These are phyloP conservation scores for Polypterus bichir DNA, from an alignment of 2,113 vertebrate species.

Conservation along the genomic window DNA sequence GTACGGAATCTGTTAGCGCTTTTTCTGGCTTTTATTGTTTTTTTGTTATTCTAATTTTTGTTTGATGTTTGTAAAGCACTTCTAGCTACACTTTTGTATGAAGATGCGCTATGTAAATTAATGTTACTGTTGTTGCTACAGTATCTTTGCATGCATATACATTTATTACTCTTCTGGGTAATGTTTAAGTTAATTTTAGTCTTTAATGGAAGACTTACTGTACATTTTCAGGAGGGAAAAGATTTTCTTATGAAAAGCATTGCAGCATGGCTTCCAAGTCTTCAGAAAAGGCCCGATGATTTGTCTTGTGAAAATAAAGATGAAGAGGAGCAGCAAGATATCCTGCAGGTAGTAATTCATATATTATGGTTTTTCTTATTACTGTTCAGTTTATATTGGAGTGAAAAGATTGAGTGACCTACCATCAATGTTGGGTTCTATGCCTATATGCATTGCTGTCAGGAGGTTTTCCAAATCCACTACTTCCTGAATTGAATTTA, in stretches of 20 bases:
- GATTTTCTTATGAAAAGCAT: constrained; percentile 57
- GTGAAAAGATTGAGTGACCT: too few relatives aligned
- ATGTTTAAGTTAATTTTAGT: not conserved
- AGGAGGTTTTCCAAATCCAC: too few relatives aligned
- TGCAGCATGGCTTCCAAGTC: constrained; percentile 45
- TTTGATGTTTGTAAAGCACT: not conserved
- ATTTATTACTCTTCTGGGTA: not conserved
- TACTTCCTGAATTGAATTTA: too few relatives aligned
- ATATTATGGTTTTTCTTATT: too few relatives aligned
- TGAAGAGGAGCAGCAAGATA: constrained; percentile 21
- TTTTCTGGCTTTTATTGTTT: not conserved
- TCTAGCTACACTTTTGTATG: too few relatives aligned
- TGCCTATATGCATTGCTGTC: too few relatives aligned
- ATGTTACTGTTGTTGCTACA: not conserved
- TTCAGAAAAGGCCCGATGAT: constrained; percentile 31
- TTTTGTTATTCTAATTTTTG: not conserved
- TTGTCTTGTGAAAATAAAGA: constrained; percentile 1
- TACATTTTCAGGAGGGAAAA: constrained; percentile 45
- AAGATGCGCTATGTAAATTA: too few relatives aligned
- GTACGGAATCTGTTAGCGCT: too few relatives aligned
- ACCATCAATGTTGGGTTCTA: too few relatives aligned
- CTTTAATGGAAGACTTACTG: not conserved
- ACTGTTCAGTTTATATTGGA: too few relatives aligned
- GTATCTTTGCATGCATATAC: not conserved
- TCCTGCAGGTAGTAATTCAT: constrained; percentile 31